Conservation (phyloP, 2,797 vertebrate species). For the Enteromius mattozi region DNA sequence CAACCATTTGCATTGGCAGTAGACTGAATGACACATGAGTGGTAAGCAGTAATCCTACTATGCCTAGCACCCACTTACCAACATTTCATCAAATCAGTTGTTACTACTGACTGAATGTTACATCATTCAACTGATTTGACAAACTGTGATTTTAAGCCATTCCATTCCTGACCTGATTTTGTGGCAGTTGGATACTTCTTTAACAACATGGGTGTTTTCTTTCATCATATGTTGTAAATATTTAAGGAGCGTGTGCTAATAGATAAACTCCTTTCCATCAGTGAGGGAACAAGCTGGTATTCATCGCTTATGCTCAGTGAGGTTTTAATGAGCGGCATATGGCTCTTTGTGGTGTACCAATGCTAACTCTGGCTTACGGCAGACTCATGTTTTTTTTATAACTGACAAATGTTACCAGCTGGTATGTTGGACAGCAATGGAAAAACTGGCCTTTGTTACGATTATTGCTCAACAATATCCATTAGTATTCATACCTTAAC, state of each 20-base stretch:
- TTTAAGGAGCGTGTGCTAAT: constrained; percentile 17
- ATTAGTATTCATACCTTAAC: not conserved
- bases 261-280: constrained; percentile 27
- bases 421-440: constrained; percentile 20
- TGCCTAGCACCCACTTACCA: not conserved
- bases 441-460: constrained; percentile 21
- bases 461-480: not conserved
- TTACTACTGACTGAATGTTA: constrained; percentile 13
- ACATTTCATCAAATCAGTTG: constrained; percentile 4
- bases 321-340: constrained; percentile 42
- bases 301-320: constrained; percentile 31
- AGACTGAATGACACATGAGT: not conserved
- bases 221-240: constrained; percentile 38
- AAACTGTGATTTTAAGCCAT: constrained; percentile 3
- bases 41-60: not conserved
- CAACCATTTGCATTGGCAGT: not conserved
- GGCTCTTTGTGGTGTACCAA: constrained; percentile 43
- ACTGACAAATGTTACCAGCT: constrained; percentile 46
- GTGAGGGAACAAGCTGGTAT: constrained; percentile 9
- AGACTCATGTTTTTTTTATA: constrained; percentile 35
- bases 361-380: constrained; percentile 32
- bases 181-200: constrained; percentile 2
- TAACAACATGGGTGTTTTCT: not conserved
- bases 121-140: constrained; percentile 1
- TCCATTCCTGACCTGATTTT: not conserved